Evolutionary conservation across 2,113 vertebrate species (phyloP).

Genomic region (Boleophthalmus pectinirostris): DNA sequence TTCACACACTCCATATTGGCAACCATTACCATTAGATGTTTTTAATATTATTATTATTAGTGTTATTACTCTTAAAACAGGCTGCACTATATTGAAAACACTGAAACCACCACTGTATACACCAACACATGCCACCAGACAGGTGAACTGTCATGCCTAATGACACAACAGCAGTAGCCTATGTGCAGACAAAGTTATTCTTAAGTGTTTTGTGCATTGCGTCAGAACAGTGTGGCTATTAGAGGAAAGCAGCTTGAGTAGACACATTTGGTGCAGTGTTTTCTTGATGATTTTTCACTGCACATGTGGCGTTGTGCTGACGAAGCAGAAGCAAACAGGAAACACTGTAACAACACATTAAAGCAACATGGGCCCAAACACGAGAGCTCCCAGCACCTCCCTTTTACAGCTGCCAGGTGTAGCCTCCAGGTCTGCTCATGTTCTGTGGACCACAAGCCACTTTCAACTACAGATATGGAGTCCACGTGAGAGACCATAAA

Average conservation of each 20-base stretch:
- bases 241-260: constrained; percentile 23
- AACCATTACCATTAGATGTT: too few species aligned
- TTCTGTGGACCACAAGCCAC: constrained; percentile 6
- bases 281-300: constrained; percentile 26
- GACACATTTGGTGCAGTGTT: constrained; percentile 47
- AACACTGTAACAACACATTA: constrained; percentile 52
- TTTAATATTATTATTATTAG: neutral
- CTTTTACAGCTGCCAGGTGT: constrained; percentile 63
- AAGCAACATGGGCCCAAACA: constrained; percentile 42
- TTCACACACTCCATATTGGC: too few species aligned
- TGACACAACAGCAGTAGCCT: neutral
- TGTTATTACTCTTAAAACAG: neutral
- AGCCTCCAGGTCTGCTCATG: constrained; percentile 21
- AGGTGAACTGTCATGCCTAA: neutral
- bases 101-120: neutral
- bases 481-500: neutral
- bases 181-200: neutral
- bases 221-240: neutral
- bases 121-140: neutral
- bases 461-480: constrained; percentile 14
- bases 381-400: constrained; percentile 39
- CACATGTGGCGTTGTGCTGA: constrained; percentile 67
- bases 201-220: neutral
- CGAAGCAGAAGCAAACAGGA: constrained; percentile 52
- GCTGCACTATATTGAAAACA: neutral